A percentile compares a stretch with the other conserved stretches of the same genome.
Evolutionary conservation across 1,140 invertebrate species (phyloP).

Genomic region (Oncopodura yosiiana): DNA sequence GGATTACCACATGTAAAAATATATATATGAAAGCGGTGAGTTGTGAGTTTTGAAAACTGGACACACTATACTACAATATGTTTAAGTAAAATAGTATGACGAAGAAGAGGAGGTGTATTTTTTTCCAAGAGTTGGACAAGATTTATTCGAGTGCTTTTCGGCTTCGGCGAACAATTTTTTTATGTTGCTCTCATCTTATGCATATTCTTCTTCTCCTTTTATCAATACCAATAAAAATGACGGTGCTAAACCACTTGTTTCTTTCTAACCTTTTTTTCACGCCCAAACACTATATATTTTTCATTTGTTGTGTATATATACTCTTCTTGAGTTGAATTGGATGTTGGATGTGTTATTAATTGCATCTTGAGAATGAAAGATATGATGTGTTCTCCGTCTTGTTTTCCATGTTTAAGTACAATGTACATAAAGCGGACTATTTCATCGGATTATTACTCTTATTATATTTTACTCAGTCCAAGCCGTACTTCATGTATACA

Average conservation of each 20-base stretch:
- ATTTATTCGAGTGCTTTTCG: conserved; percentile 26
- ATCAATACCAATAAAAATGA: conserved; percentile 36
- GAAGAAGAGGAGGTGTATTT: conserved; percentile 25
- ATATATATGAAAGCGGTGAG: too few species aligned
- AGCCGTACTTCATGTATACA: too few species aligned
- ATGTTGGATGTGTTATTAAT: conserved; percentile 29
- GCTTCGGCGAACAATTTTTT: conserved; percentile 10
- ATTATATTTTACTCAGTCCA: too few species aligned
- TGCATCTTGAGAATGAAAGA: conserved; percentile 25
- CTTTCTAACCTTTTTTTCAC: conserved; percentile 28
- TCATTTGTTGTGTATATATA: neutral
- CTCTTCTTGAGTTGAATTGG: neutral
- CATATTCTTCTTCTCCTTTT: conserved; percentile 27
- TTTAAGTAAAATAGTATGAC: too few species aligned
- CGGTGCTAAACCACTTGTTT: conserved; percentile 26
- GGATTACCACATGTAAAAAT: too few species aligned
- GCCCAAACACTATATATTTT: conserved; percentile 12
- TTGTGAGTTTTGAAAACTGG: too few species aligned
- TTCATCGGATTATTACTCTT: too few species aligned
- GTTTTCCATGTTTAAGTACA: too few species aligned
- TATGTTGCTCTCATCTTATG: conserved; percentile 1
- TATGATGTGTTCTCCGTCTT: too few species aligned
- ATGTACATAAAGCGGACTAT: too few species aligned
- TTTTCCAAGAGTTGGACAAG: conserved; percentile 27
- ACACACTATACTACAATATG: too few species aligned